Evolutionary conservation across 2,797 vertebrate species (phyloP), one percentile per base, ranked within the genome.

Genomic region (Brachyalestes nurse): DNA sequence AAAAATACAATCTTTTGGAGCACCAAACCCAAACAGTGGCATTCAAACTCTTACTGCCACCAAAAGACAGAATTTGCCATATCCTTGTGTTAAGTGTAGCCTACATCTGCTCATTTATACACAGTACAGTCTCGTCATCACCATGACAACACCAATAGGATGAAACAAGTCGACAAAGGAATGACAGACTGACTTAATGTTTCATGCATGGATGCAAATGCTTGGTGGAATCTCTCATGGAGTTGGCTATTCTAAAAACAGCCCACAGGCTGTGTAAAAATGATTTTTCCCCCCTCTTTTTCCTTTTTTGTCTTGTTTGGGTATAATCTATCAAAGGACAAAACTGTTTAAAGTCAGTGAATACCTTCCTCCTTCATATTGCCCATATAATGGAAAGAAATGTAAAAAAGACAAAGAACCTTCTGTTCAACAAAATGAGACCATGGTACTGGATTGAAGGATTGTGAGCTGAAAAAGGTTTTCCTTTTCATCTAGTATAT

Each of bases 71-170:
- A 28, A 21, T 62, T 71, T 72, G 49, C 5, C 55, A 77, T 47
- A 42, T 69, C 25, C 55, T 78, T 23, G 21, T 51, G 42, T 77
- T 83, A 42, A 51, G 64, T 23, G 38, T 62, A 57, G 66, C 55
- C 65, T 66, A 69, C 55, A 61, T 82, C 69, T 76, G 65, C 40
- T 81, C 70, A 66, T 28, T 51, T 74, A 72, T 51, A 81, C 67
- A 25, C 57, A 70, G 71, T 80, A 75, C 82, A 69, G 72, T 74
- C 65, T 72, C 25, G 60, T 74, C 55, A 82, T 83, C 83, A 87
- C 85, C 79, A 85, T 81, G 84, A 85, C 83, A 85, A 87, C 84
- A 78, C 66, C 55, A 77, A 62, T 61, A 67, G 21, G 51, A 80
- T 62, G 61, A 80, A 74, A 67, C 53, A 78, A 51, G 61, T 66